Evolutionary conservation across 2,113 vertebrate genomes (phyloP), one percentile per base, ranked within the genome.

Genomic region (Felis catus): DNA sequence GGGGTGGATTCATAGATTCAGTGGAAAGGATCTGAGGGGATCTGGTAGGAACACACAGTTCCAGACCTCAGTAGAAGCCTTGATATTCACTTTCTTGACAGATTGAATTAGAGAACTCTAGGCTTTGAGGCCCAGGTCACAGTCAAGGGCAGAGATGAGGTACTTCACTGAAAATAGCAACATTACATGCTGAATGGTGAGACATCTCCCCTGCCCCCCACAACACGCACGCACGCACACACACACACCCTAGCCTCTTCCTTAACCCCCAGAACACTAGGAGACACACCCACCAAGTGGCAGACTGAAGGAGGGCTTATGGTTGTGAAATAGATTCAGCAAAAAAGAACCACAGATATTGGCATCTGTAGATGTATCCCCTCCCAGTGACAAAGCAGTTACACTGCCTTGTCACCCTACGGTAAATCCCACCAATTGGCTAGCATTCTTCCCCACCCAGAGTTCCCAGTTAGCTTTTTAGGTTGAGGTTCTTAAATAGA

Each of bases 391-490:
- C 61, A 83, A 73, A 41, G 16, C 36, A 76, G 25, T 79, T 89
- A 70, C 13, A 82, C 14, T 90, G n/a, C 39, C 51, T 90, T 81
- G 31, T 83, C 33, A 80, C 53, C 12, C 33, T 93, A 12, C 6
- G 65, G 21, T 68, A 74, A 95, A 81, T 9, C 15, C 21, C 31
- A 74, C 14, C 45, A 90, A 10, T 5, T 81, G 23, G 23, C 8
- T 85, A 74, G 31, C 7, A 19, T 16, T 78, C 83, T 92, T 71
- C 31, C 4, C 48, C 4, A 19, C 19, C 27, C 51, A 51, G 15
- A 82, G 18, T 88, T 88, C 12, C 81, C 31, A 71, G 2, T 63
- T 55, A 92, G 39, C 5, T 71, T 92, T 84, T 94, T 68, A 98
- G 65, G 39, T 4, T 83, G 53, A 96, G 36, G 83, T 31, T 88